phyloP scores from a whole-genome alignment of 1,140 invertebrate species.

The Drosophila trapezifrons region DNA sequence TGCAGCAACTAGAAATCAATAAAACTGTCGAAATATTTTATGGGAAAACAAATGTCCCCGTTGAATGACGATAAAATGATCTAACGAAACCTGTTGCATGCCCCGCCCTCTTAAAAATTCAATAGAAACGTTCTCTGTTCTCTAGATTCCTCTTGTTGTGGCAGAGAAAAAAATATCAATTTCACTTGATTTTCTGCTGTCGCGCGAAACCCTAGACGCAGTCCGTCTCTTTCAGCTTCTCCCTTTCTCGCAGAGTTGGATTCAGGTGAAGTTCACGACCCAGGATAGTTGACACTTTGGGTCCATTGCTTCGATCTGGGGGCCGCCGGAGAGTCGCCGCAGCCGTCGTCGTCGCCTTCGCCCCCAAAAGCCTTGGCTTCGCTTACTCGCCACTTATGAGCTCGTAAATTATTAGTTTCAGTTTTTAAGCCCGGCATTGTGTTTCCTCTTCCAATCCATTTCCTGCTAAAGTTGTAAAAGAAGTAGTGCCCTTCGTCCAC shows the following conservation, averaged over 20 bases:
- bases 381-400: slow-evolving; percentile 67
- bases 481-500: slow-evolving; percentile 13
- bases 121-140: slow-evolving; percentile 72
- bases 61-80: slow-evolving; percentile 54
- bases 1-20: slow-evolving; percentile 61
- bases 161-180: slow-evolving; percentile 65
- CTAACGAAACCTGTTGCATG: slow-evolving; percentile 54
- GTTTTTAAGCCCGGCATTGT: slow-evolving; percentile 56
- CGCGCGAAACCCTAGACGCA: slow-evolving; percentile 58
- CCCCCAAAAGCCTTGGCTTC: slow-evolving; percentile 39
- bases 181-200: slow-evolving; percentile 64
- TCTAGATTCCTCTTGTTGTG: slow-evolving; percentile 3
- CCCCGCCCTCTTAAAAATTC: slow-evolving; percentile 32
- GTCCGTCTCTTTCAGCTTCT: slow-evolving; percentile 6
- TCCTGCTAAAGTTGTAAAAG: slow-evolving; percentile 79
- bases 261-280: slow-evolving; percentile 47
- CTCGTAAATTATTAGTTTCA: slow-evolving; percentile 75
- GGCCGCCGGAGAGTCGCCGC: slow-evolving; percentile 22
- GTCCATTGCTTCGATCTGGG: slow-evolving; percentile 19
- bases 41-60: slow-evolving; percentile 57
- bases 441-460: slow-evolving; percentile 63
- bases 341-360: slow-evolving; percentile 10
- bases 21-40: slow-evolving; percentile 73
- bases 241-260: background rate
- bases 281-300: slow-evolving; percentile 46